Evolutionary conservation across 2,888 invertebrate genomes (phyloP), one percentile per base, ranked within the genome.

Genomic region (Drosophila leonis): DNA sequence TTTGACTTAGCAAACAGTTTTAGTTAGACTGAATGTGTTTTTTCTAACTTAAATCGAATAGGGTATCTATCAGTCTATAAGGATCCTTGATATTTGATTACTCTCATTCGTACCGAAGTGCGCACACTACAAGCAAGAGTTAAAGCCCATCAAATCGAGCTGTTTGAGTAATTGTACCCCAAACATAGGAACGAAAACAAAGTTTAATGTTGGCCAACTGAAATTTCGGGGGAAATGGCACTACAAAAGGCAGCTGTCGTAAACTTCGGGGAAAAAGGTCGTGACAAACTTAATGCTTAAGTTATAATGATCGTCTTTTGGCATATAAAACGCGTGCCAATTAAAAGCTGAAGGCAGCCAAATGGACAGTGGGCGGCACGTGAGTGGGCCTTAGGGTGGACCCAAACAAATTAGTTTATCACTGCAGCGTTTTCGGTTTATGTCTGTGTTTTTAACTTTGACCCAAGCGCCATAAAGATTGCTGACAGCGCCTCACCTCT

Each of bases 391-490:
- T 39, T n/a, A 15, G 55, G 46, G 48, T 29, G n/a, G 29, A 44
- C 61, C 60, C 68, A 49, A 56, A 65, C 48, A 82, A 78, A 82
- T 80, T 82, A 82, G 71, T 80, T 80, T 78, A 78, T 71, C 74
- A 66, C 71, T 68, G 71, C 69, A 67, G 42, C 60, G 42, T 27
- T 73, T 60, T 66, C 49, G 48, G 56, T 76, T 67, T 44, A 80
- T 61, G 63, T 59, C 67, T 65, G 65, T 80, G 71, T 68, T 67
- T 72, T 68, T 44, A 64, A 59, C 68, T 65, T 56, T 52, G 44
- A 59, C 65, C 70, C 67, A 41, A n/a, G 49, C 18, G 54, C 54
- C 51, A 56, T 67, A 66, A 68, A 68, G 54, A 51, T 27, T 35
- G 51, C 24, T 46, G 39, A 44, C 57, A n/a, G 13, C 33, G 33